Evolutionary conservation across 1,140 invertebrate species (phyloP), one percentile per base, ranked within the genome.

Genomic region (Cotesia typhae): DNA sequence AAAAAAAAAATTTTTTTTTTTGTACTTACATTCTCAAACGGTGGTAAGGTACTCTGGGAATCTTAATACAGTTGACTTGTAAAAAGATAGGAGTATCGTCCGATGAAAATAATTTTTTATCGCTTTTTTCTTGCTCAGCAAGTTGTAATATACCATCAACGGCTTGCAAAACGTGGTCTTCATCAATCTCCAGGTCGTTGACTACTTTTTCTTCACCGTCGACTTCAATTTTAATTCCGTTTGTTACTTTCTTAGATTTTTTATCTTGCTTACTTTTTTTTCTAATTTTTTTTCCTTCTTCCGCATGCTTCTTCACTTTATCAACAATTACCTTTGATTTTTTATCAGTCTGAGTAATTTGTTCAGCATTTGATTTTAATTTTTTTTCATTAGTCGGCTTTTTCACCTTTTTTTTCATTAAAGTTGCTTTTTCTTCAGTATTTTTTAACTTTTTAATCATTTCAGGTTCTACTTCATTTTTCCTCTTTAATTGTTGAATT

Each of bases 21-120:
- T 65, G 68, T 76, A 84, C 85, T 84, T 83, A 88, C 84, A 89
- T 79, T 75, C 89, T 79, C 65, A 87, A 72, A 67, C 84, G 80
- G 74, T 85, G 77, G 38, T 74, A 72, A 67, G 84, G 78, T 66
- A 80, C 77, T 74, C 85, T 81, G 4, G 89, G 85, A 14, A 90
- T 79, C 80, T 86, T 89, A 10, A 89, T 78, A 17, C 81, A 82
- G 7, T 80, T 86, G 6, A 90, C 78, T 78, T 87, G 83, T 20
- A 89, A 52, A 57, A 85, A 84, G 60, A 89, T 74, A 1, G 85
- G 78, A 67, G 78, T 75, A 36, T 60, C 67, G 3, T 83, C 82
- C 10, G 81, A 81, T 38, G 80, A 72, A 52, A 89, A 84, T 9
- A 89, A 73, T 60, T 12, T 64, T 64, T 81, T 81, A 28, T 80